phyloP scores from a whole-genome alignment of 2,888 invertebrate species.

The Rotaria macrura region DNA sequence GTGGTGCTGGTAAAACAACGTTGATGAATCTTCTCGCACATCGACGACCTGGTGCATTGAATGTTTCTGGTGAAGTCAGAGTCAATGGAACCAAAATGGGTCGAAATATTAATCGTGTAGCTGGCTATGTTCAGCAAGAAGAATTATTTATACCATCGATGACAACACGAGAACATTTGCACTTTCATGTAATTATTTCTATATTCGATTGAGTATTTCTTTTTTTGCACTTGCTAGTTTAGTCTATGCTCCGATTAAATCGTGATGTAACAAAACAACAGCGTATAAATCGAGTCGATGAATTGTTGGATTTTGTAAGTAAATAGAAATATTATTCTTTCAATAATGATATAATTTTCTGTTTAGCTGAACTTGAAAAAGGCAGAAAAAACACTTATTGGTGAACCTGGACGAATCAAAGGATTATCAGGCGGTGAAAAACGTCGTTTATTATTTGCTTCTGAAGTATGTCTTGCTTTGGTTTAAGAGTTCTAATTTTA shows the following conservation, averaged over 20 bases:
- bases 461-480: conserved; percentile 58
- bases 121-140: conserved; percentile 84
- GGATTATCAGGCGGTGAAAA: conserved; percentile 92
- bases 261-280: conserved; percentile 37
- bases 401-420: conserved; percentile 64
- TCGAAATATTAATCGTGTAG: conserved; percentile 48
- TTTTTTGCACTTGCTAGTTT: background rate
- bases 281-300: conserved; percentile 41
- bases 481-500: background rate
- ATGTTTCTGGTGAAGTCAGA: conserved; percentile 41
- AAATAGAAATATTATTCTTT: background rate
- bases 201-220: no score
- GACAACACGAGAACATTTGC: conserved; percentile 30
- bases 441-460: conserved; percentile 84
- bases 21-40: conserved; percentile 77
- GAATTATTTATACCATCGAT: conserved; percentile 73
- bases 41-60: conserved; percentile 56
- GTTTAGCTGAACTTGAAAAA: conserved; percentile 68
- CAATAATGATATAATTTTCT: background rate
- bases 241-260: conserved; percentile 44
- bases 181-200: conserved; percentile 21
- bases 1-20: conserved; percentile 69
- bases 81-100: conserved; percentile 61
- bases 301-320: conserved; percentile 45
- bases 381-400: conserved; percentile 80